Evolutionary conservation across 2,113 vertebrate genomes (phyloP), one percentile per base, ranked within the genome.

Genomic region (Caretta caretta): DNA sequence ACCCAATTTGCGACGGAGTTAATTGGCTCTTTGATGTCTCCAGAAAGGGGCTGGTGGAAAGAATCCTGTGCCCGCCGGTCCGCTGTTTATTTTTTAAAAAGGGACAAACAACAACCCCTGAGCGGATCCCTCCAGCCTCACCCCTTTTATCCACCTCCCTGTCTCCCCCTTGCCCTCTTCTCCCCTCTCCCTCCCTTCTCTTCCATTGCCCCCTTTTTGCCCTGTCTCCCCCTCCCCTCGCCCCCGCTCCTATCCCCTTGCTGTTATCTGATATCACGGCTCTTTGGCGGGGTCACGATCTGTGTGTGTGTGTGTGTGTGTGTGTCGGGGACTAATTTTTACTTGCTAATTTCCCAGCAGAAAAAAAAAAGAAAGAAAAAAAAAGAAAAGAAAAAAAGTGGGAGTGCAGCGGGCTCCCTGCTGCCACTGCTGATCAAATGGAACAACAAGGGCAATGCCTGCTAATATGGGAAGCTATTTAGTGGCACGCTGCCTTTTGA

Each of bases 1-100:
- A 98, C 98, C 99, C 98, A 98, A 99, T 99, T 99, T 99, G 98
- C 97, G 97, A 96, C 95, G 97, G 98, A 99, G 99, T 99, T 99
- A 99, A 99, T 99, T 99, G 99, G 99, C 98, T 98, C 99, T 99
- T 99, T 99, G 99, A 99, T 99, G 99, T 99, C 98, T 98, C 98
- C 91, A 96, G 98, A 98, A 99, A 99, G 98, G 99, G 98, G 98
- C 98, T 97, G 98, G 98, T 95, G 98, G 98, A 93, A 97, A 97
- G 97, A 69, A 98, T 97, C 96, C 94, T 94, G 96, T 97, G 97
- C 97, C 94, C 95, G 95, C 87, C 80, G 97, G 96, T 96, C 98
- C 91, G 90, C 96, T 97, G 93, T 97, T 98, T 97, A 95, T 93
- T 96, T 83, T 83, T 85, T 82, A 86, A 89, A 6, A 82, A 19